phyloP scores from a whole-genome alignment of 2,113 vertebrate genomes.

The Platichthys stellatus region DNA sequence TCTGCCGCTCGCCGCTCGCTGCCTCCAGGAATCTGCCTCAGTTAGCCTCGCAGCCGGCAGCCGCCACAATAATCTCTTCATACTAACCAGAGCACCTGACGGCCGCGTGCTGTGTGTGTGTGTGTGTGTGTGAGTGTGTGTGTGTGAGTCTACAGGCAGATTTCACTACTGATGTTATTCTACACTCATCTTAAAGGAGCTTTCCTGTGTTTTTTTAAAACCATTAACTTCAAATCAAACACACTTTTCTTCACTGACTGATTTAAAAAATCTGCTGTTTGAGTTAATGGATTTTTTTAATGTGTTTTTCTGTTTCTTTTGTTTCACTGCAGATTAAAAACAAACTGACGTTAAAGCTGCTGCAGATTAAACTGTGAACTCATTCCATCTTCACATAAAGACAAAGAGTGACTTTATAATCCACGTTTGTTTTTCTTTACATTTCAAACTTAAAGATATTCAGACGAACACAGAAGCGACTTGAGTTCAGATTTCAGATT shows the following conservation, averaged over 20 bases:
- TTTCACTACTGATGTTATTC: conserved; percentile 23
- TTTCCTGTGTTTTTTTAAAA: background rate
- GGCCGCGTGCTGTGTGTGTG: background rate
- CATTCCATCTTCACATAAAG: background rate
- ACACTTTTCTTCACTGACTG: conserved; percentile 9
- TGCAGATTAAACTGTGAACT: background rate
- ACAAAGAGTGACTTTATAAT: no score
- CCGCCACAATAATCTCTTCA: conserved; percentile 80
- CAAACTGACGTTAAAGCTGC: no score
- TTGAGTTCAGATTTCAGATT: no score
- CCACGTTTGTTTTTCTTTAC: no score
- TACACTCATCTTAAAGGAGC: conserved; percentile 20
- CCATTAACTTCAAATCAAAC: conserved; percentile 31
- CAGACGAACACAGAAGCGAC: no score
- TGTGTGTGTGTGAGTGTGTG: conserved; percentile 2
- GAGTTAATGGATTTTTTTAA: conserved; percentile 19
- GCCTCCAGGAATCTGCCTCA: conserved; percentile 82
- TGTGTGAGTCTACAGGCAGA: conserved; percentile 16
- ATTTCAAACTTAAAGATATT: no score
- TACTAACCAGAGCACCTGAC: conserved; percentile 74
- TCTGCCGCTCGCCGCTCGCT: conserved; percentile 72
- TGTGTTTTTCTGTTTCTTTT: background rate
- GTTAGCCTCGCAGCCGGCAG: conserved; percentile 71
- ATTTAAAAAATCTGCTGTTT: no score
- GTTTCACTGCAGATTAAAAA: background rate